Conservation (phyloP, 1,140 invertebrate genomes). For the Phenacoccus solenopsis region DNA sequence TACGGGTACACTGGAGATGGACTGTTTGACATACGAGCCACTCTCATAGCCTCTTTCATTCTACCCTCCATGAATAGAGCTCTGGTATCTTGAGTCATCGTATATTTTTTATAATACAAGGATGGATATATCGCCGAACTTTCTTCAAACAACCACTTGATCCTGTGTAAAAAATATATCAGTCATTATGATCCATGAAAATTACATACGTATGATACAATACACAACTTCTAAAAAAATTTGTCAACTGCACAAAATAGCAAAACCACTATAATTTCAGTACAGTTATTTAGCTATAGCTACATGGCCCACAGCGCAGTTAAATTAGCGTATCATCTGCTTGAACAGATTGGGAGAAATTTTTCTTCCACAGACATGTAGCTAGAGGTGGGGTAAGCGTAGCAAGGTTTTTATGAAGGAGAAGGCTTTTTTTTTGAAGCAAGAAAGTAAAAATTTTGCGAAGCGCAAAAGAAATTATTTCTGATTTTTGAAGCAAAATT, state of each 20-base stretch:
- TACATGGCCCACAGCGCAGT: no score
- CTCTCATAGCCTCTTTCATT: constrained; percentile 44
- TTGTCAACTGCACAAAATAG: no score
- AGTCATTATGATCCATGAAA: neutral
- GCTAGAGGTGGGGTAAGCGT: no score
- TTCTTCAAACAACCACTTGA: constrained; percentile 51
- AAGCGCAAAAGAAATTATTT: no score
- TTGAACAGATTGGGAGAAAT: no score
- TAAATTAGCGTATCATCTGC: no score
- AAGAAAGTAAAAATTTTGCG: no score
- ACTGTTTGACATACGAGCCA: constrained; percentile 32
- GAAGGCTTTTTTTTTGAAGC: no score
- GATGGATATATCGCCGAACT: constrained; percentile 49
- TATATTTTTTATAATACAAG: constrained; percentile 44
- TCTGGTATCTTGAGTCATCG: constrained; percentile 36
- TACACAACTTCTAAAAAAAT: neutral
- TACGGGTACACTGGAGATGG: constrained; percentile 43
- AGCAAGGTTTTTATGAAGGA: no score
- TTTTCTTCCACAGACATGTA: no score
- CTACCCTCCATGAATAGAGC: constrained; percentile 45
- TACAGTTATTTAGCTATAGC: neutral
- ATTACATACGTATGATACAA: neutral
- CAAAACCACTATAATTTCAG: no score
- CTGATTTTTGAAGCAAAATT: no score
- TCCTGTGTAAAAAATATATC: constrained; percentile 36